Percentiles rank a stretch among this genome's conserved stretches.
Conservation (phyloP, 2,888 invertebrate genomes). For the Dryococelus australis region DNA sequence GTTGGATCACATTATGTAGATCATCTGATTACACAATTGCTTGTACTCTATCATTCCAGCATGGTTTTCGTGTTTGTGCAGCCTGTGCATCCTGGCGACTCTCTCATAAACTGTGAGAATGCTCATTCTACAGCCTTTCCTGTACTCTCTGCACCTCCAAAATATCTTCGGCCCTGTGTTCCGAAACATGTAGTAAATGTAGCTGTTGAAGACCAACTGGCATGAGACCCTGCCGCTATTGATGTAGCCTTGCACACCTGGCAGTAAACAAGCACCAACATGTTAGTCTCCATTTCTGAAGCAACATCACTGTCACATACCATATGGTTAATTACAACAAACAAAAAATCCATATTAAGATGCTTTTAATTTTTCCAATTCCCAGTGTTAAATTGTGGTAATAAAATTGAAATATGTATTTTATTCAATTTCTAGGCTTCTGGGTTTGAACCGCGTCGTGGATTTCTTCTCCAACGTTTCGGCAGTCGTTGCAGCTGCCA, state of each 20-base stretch:
- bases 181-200: neutral
- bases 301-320: too few relatives aligned
- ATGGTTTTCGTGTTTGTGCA: neutral
- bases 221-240: neutral
- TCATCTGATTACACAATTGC: neutral
- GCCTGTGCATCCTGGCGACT: neutral
- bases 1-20: neutral
- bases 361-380: too few relatives aligned
- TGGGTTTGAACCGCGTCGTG: too few relatives aligned
- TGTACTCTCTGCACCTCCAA: neutral
- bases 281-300: neutral
- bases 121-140: neutral
- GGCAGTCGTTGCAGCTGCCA: too few relatives aligned
- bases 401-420: too few relatives aligned
- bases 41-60: neutral
- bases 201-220: neutral
- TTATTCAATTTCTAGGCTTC: too few relatives aligned
- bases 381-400: too few relatives aligned
- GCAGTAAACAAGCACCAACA: neutral
- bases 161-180: neutral
- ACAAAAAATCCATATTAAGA: too few relatives aligned
- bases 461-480: too few relatives aligned
- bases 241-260: neutral
- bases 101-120: neutral
- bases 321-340: too few relatives aligned